A percentile compares a stretch with the other conserved stretches of the same genome.
Evolutionary conservation across 2,888 invertebrate genomes (phyloP).

Genomic region (Drosophila birchii): DNA sequence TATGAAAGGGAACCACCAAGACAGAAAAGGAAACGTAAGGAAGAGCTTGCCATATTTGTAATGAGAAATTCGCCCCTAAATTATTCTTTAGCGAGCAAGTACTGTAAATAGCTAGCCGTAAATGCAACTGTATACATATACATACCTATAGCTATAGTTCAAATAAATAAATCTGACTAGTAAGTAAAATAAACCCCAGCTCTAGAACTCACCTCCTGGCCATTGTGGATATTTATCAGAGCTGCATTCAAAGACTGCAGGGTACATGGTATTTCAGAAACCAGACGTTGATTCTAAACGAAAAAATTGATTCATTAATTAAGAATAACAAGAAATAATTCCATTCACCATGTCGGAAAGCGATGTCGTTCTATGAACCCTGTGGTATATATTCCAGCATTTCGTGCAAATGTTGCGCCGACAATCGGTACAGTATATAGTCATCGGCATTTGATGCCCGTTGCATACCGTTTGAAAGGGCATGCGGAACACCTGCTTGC

Average conservation of each 20-base stretch:
- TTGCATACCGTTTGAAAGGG: constrained; percentile 58
- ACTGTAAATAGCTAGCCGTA: constrained; percentile 73
- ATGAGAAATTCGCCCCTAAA: constrained; percentile 66
- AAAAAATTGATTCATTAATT: background rate
- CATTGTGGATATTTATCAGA: constrained; percentile 40
- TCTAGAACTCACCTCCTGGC: constrained; percentile 50
- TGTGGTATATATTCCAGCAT: constrained; percentile 66
- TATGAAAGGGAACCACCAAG: background rate
- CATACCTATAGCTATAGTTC: constrained; percentile 53
- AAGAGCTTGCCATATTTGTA: constrained; percentile 74
- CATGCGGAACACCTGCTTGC: constrained; percentile 40
- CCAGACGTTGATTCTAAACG: constrained; percentile 44
- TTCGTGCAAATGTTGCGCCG: constrained; percentile 53
- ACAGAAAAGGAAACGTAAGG: constrained; percentile 4
- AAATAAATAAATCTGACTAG: constrained; percentile 65
- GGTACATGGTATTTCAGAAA: constrained; percentile 45
- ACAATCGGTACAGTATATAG: constrained; percentile 71
- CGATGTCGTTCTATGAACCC: constrained; percentile 44
- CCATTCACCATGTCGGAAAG: constrained; percentile 42
- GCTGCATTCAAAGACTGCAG: constrained; percentile 43
- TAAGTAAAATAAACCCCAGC: constrained; percentile 45
- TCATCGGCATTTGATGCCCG: constrained; percentile 43
- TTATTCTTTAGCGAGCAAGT: constrained; percentile 70
- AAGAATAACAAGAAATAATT: background rate
- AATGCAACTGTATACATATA: constrained; percentile 54